Evolutionary conservation across 2,888 invertebrate species (phyloP).

Genomic region (Melanchra persicariae): DNA sequence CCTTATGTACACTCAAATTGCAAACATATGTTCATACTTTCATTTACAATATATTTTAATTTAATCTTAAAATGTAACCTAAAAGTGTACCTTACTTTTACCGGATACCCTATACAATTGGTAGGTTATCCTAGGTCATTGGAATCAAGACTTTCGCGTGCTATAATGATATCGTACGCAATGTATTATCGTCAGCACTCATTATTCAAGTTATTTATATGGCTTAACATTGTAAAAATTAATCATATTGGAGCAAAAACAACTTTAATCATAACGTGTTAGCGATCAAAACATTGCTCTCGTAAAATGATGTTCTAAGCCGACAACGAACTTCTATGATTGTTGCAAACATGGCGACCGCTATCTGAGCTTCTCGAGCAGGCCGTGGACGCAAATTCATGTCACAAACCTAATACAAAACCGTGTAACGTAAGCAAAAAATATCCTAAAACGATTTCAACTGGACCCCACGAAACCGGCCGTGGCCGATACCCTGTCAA

Average conservation of each 20-base stretch:
- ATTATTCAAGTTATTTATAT: slow-evolving; percentile 72
- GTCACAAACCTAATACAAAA: slow-evolving; percentile 89
- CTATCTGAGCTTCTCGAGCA: slow-evolving; percentile 89
- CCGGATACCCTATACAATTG: slow-evolving; percentile 79
- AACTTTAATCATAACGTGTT: slow-evolving; percentile 69
- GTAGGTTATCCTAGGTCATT: slow-evolving; percentile 89
- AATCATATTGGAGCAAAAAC: slow-evolving; percentile 73
- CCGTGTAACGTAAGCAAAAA: slow-evolving; percentile 90
- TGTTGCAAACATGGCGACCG: slow-evolving; percentile 91
- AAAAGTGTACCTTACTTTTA: slow-evolving; percentile 74
- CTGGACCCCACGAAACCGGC: slow-evolving; percentile 76
- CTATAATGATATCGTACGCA: slow-evolving; percentile 76
- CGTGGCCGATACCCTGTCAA: slow-evolving; percentile 74
- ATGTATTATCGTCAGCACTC: slow-evolving; percentile 77
- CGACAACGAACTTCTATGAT: slow-evolving; percentile 87
- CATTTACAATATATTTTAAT: slow-evolving; percentile 70
- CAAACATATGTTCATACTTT: slow-evolving; percentile 67
- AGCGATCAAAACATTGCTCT: slow-evolving; percentile 85
- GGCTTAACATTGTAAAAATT: slow-evolving; percentile 68
- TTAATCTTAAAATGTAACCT: slow-evolving; percentile 81
- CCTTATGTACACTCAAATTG: slow-evolving; percentile 64
- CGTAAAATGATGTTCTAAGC: slow-evolving; percentile 82
- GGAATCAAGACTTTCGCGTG: slow-evolving; percentile 82
- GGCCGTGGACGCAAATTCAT: slow-evolving; percentile 87
- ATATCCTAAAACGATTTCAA: slow-evolving; percentile 83